Percentiles rank a stretch among this genome's conserved stretches.
phyloP scores from a whole-genome alignment of 2,888 invertebrate genomes.

The Maniola hyperantus region DNA sequence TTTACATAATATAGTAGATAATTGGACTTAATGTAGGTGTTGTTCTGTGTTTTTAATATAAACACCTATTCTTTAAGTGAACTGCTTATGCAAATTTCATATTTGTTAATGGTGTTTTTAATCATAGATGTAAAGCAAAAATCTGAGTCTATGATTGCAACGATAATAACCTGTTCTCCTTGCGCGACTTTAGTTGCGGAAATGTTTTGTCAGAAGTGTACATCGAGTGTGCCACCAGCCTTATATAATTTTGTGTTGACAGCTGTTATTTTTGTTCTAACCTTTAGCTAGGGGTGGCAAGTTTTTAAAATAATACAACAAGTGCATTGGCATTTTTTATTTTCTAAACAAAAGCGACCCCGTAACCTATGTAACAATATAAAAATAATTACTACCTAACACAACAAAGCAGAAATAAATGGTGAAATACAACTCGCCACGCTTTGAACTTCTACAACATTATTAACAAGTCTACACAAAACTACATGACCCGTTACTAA shows the following conservation, averaged over 20 bases:
- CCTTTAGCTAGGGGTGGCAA: not conserved
- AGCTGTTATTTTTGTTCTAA: too few relatives aligned
- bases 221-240: not conserved
- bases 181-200: not conserved
- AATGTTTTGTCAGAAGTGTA: not conserved
- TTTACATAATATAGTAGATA: not conserved
- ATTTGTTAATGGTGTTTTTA: too few relatives aligned
- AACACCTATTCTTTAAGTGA: not conserved
- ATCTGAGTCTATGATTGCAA: not conserved
- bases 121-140: not conserved
- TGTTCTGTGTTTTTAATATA: not conserved
- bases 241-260: not conserved
- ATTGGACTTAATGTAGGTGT: not conserved
- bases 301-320: not conserved
- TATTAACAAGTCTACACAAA: not conserved
- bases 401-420: not conserved
- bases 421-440: not conserved
- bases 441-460: not conserved
- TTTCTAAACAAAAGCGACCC: not conserved
- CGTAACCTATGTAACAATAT: not conserved
- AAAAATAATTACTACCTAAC: too few relatives aligned
- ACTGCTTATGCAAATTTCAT: conserved; percentile 11
- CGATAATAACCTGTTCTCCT: not conserved
- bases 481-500: too few relatives aligned
- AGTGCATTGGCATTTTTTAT: not conserved